phyloP scores from a whole-genome alignment of 1,140 invertebrate genomes.

The Ganaspis sp. region DNA sequence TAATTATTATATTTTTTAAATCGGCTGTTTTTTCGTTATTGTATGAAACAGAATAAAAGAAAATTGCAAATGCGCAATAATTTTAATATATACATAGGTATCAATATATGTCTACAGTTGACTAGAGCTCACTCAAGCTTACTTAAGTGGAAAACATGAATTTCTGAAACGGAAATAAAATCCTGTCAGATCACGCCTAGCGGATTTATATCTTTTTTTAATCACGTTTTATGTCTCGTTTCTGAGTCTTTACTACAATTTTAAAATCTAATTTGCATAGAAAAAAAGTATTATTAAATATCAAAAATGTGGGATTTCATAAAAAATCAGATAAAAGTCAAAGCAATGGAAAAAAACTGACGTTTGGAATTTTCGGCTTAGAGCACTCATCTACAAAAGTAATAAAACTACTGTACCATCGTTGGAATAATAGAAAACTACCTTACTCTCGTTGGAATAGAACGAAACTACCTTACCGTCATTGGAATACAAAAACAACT shows the following conservation, averaged over 20 bases:
- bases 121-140: background rate
- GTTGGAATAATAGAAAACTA: no score
- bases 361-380: background rate
- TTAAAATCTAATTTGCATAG: background rate
- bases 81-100: no score
- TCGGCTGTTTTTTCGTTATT: no score
- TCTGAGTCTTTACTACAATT: background rate
- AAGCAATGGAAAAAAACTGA: background rate
- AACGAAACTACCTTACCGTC: no score
- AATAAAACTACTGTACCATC: background rate
- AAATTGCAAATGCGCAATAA: no score
- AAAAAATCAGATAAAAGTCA: background rate
- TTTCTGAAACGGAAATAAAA: background rate
- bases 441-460: no score
- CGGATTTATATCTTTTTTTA: background rate
- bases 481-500: no score
- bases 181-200: background rate
- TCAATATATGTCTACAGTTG: background rate
- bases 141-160: conserved; percentile 1
- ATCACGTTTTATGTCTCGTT: no score
- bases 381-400: background rate
- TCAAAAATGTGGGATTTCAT: background rate
- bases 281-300: background rate
- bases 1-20: no score
- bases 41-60: no score